Base-by-base conservation (phyloP, 2,888 invertebrate genomes). In the Aromia moschata region DNA sequence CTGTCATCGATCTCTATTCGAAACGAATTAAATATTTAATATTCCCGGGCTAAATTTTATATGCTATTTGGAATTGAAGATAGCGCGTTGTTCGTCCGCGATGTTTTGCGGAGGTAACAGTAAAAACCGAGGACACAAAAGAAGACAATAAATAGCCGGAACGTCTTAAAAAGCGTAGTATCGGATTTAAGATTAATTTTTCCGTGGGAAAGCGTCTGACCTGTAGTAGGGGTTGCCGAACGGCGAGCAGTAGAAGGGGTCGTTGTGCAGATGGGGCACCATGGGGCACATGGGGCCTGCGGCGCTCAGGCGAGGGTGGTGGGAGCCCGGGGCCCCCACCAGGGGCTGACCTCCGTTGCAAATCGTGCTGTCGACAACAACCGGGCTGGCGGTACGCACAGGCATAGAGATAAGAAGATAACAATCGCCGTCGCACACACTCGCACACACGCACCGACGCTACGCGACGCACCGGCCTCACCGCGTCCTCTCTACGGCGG, bases 211-310 rank as follows among this genome's bases (percentile, higher is more conserved):
- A 3, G 25, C 3, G 25, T 47, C 73, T 81, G 79, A 86, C 85
- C 85, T 85, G 81, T 83, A 84, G 73, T 85, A 85, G 11, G 84
- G 84, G 54, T 83, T 83, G 53, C 84, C 84, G 65, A 86, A 85
- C 1, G 85, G 85, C 41, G 85, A 83, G 68, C 85, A 85, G 77
- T 85, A 85, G 76, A 86, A 85, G 0, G 85, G 84, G 69, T 85
- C 85, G 68, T 81, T 80, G 74, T 83, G 83, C 71, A 83, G 78
- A 66, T 82, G 83, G 25, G 70, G 70, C 45, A 69, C 61, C 61
- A 69, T 64, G 41, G 51, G 51, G n/a, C 51, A 52, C 51, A 52
- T 44, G 57, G 36, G 37, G 15, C 36, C 54, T n/a, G n/a, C n/a
- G 54, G 20, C 41, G 25, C 44, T 62, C 76, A 45, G 75, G 77